phyloP scores from a whole-genome alignment of 2,797 vertebrate species.

The Orientallactaga sibirica region DNA sequence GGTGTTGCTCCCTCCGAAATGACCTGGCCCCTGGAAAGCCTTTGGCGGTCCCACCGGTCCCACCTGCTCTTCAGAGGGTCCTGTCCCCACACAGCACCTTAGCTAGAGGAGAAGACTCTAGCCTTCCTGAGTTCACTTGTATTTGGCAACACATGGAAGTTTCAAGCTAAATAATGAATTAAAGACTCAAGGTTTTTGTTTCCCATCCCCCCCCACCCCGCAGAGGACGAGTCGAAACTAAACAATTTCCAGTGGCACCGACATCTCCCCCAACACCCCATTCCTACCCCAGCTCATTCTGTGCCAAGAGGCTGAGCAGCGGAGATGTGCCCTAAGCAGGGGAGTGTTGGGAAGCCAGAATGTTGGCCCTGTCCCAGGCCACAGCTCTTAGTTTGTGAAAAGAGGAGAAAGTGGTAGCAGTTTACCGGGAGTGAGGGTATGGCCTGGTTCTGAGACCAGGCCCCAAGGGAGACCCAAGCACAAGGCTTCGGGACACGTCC shows the following conservation, averaged over 20 bases:
- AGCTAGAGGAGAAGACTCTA: background rate
- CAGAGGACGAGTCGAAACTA: conserved; percentile 70
- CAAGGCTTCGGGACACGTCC: background rate
- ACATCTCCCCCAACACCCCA: conserved; percentile 51
- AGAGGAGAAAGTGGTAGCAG: conserved; percentile 68
- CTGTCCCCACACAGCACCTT: background rate
- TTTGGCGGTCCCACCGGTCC: background rate
- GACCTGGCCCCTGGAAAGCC: background rate
- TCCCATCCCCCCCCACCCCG: conserved; percentile 38
- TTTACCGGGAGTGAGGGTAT: background rate
- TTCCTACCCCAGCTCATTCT: conserved; percentile 41
- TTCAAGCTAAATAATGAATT: conserved; percentile 75
- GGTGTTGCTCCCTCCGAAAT: background rate
- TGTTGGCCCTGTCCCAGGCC: conserved; percentile 81
- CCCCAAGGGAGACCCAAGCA: conserved; percentile 10
- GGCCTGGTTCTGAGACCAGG: conserved; percentile 67
- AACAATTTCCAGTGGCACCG: conserved; percentile 70
- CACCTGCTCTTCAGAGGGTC: background rate
- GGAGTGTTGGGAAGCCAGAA: conserved; percentile 74
- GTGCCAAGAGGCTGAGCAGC: conserved; percentile 79
- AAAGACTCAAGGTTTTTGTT: conserved; percentile 71
- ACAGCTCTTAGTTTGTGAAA: conserved; percentile 71
- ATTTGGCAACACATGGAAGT: conserved; percentile 74
- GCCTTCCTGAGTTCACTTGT: conserved; percentile 54
- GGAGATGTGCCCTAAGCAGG: conserved; percentile 76